Evolutionary conservation across 2,797 vertebrate genomes (phyloP).

Genomic region (Synanceia verrucosa): DNA sequence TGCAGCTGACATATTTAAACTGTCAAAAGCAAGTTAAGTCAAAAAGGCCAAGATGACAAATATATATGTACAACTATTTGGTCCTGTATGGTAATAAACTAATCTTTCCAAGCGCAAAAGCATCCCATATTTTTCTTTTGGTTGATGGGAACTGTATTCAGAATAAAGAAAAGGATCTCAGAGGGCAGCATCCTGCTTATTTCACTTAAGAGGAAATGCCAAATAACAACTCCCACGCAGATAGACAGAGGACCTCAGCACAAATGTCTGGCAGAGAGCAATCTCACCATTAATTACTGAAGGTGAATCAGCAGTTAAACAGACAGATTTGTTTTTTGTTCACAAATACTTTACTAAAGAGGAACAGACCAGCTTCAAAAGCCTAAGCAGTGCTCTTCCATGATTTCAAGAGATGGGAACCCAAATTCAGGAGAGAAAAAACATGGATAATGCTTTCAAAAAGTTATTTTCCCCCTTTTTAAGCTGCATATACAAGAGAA

Average conservation of each 20-base stretch:
- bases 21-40: slow-evolving; percentile 14
- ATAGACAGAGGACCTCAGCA: slow-evolving; percentile 55
- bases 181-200: slow-evolving; percentile 40
- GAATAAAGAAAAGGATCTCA: slow-evolving; percentile 29
- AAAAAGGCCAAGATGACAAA: slow-evolving; percentile 5
- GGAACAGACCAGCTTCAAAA: slow-evolving; percentile 18
- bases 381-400: slow-evolving; percentile 8
- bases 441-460: slow-evolving; percentile 32
- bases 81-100: slow-evolving; percentile 19
- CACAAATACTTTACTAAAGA: slow-evolving; percentile 42
- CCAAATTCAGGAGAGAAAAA: slow-evolving; percentile 30
- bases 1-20: slow-evolving; percentile 24
- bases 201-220: slow-evolving; percentile 54
- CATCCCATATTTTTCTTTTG: slow-evolving; percentile 18
- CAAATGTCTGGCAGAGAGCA: slow-evolving; percentile 51
- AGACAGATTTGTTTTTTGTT: slow-evolving; percentile 55
- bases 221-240: slow-evolving; percentile 60
- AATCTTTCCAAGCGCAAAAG: slow-evolving; percentile 23
- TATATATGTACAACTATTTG: slow-evolving; percentile 31
- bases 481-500: slow-evolving; percentile 29
- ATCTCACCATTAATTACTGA: slow-evolving; percentile 65
- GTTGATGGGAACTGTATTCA: slow-evolving; percentile 24
- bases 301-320: slow-evolving; percentile 75
- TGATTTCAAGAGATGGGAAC: slow-evolving; percentile 23
- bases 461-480: background rate